Evolutionary conservation across 2,113 vertebrate genomes (phyloP).

Genomic region (Gorsachius goisagi): DNA sequence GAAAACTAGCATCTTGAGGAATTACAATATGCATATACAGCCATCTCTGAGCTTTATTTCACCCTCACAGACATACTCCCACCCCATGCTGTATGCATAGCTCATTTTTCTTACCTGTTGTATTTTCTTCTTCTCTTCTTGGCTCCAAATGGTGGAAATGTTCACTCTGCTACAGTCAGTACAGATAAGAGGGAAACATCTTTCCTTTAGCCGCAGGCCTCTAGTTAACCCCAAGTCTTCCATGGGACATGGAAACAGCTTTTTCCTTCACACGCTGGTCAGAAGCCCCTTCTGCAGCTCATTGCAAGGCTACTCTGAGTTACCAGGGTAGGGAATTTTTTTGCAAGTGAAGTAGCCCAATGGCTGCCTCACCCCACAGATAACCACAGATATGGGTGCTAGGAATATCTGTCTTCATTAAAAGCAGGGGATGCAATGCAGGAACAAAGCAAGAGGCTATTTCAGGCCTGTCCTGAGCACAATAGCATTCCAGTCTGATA

Average conservation of each 20-base stretch:
- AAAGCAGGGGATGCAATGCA: neutral
- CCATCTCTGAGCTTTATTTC: neutral
- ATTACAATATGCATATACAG: neutral
- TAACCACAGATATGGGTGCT: neutral
- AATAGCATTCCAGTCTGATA: neutral
- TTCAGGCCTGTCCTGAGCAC: neutral
- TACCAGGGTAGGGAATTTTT: neutral
- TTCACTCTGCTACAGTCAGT: neutral
- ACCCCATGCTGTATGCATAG: neutral
- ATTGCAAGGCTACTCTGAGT: neutral
- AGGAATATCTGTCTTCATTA: neutral
- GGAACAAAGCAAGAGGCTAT: neutral
- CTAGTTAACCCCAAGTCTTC: neutral
- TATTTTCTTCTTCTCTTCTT: neutral
- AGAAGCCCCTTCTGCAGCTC: neutral
- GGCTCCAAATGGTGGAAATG: neutral
- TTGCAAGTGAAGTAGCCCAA: neutral
- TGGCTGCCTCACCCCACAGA: neutral
- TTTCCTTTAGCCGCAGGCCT: neutral
- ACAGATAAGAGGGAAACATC: neutral
- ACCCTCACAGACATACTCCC: neutral
- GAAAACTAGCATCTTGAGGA: neutral
- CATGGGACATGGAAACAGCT: neutral
- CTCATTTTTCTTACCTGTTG: neutral
- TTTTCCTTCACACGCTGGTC: neutral